Percentiles rank a stretch among this genome's conserved stretches.
Conservation (phyloP, 2,113 vertebrate genomes). For the Ovis aries region DNA sequence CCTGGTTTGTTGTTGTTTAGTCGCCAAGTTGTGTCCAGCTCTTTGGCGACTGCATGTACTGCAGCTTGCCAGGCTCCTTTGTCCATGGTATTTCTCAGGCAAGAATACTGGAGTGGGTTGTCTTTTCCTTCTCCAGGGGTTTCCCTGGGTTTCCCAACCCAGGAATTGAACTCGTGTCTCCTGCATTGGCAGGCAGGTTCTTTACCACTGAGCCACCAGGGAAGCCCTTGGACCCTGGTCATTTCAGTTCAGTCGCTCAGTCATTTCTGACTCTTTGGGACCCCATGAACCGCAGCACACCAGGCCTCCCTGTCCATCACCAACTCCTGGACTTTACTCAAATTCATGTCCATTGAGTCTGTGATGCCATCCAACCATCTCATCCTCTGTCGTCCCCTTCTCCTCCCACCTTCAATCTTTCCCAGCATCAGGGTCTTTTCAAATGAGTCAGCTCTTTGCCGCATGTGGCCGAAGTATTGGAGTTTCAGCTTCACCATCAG, state of each 20-base stretch:
- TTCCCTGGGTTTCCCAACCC: neutral
- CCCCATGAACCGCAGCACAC: neutral
- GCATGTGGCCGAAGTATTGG: neutral
- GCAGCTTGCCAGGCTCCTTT: neutral
- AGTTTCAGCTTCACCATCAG: neutral
- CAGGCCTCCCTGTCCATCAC: neutral
- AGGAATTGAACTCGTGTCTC: neutral
- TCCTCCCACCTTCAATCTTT: neutral
- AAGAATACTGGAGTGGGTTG: neutral
- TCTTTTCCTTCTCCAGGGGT: neutral
- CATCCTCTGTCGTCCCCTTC: neutral
- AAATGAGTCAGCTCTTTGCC: neutral
- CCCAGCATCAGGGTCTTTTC: neutral
- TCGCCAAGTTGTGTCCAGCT: neutral
- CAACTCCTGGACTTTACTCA: neutral
- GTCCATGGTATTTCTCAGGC: neutral
- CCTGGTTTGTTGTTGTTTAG: neutral
- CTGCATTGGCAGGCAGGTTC: neutral
- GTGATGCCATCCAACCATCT: neutral
- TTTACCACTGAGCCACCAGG: neutral
- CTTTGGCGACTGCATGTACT: neutral
- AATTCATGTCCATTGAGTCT: neutral
- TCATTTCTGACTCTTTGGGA: neutral
- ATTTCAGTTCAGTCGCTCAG: neutral
- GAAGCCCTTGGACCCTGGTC: neutral